Conservation (phyloP, 2,888 invertebrate species). For the Lycocerus yunnanus region DNA sequence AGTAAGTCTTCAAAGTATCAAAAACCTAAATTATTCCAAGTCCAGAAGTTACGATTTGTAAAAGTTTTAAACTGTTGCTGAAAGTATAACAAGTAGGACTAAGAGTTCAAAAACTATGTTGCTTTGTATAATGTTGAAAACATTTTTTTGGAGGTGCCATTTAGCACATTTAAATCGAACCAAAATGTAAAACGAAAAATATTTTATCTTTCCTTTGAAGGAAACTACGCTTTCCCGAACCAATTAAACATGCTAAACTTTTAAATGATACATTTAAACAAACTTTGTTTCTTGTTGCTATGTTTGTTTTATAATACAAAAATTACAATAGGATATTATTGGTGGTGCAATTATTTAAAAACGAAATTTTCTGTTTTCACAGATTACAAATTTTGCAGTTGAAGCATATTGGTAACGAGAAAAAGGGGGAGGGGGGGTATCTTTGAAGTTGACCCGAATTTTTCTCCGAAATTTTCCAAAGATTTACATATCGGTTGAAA, state of each 20-base stretch:
- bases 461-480: too few species aligned
- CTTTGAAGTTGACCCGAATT: too few species aligned
- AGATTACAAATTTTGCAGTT: too few species aligned
- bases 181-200: not conserved
- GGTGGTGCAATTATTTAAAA: too few species aligned
- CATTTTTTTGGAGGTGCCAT: slow-evolving; percentile 26
- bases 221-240: not conserved
- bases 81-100: slow-evolving; percentile 52
- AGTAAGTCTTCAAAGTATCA: slow-evolving; percentile 34
- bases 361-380: too few species aligned
- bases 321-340: too few species aligned
- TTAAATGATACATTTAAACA: not conserved
- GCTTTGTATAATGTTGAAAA: slow-evolving; percentile 42
- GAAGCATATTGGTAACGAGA: too few species aligned
- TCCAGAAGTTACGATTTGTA: slow-evolving; percentile 40
- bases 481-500: too few species aligned
- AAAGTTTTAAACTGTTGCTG: slow-evolving; percentile 51
- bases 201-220: not conserved
- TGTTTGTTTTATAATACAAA: not conserved
- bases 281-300: not conserved
- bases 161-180: not conserved
- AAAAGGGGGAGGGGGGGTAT: too few species aligned
- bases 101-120: slow-evolving; percentile 48
- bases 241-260: not conserved
- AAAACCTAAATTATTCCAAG: slow-evolving; percentile 42